These are phyloP conservation scores for Cyclina sinensis DNA, from an alignment of 1,140 invertebrate genomes.

Conservation along the genomic window DNA sequence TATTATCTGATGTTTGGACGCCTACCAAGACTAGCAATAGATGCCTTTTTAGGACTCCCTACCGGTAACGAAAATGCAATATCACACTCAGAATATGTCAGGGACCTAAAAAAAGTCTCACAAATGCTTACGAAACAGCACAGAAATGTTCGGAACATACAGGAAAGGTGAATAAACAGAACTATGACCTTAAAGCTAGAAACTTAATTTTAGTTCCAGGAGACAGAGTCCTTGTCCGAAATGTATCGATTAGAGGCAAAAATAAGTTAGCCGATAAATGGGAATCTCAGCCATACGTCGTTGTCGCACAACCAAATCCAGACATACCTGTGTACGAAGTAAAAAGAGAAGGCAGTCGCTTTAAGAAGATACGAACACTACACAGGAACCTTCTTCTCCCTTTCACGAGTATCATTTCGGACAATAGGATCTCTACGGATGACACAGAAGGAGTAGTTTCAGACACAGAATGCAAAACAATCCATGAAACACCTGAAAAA, in stretches of 20 bases:
- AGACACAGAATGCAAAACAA: neutral
- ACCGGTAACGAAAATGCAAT: neutral
- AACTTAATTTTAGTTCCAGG: neutral
- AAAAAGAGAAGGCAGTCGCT: neutral
- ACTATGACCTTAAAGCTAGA: neutral
- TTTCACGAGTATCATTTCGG: neutral
- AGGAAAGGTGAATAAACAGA: neutral
- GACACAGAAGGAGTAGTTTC: neutral
- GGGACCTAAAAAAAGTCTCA: neutral
- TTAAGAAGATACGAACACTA: neutral
- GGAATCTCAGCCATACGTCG: too few species aligned
- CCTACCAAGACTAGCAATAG: constrained; percentile 17
- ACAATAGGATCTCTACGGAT: too few species aligned
- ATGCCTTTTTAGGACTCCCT: constrained; percentile 14
- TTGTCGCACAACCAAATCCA: neutral
- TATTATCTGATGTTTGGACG: too few species aligned
- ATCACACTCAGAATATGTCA: neutral
- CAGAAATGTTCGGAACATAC: neutral
- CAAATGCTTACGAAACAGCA: neutral
- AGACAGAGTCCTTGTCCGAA: neutral
- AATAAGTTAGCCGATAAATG: too few species aligned
- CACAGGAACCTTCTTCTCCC: constrained; percentile 17
- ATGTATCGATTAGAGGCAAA: neutral
- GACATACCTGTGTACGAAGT: constrained; percentile 18
- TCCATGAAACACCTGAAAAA: too few species aligned